Evolutionary conservation across 2,113 vertebrate genomes (phyloP), one percentile per base, ranked within the genome.

Genomic region (Labeo rohita): DNA sequence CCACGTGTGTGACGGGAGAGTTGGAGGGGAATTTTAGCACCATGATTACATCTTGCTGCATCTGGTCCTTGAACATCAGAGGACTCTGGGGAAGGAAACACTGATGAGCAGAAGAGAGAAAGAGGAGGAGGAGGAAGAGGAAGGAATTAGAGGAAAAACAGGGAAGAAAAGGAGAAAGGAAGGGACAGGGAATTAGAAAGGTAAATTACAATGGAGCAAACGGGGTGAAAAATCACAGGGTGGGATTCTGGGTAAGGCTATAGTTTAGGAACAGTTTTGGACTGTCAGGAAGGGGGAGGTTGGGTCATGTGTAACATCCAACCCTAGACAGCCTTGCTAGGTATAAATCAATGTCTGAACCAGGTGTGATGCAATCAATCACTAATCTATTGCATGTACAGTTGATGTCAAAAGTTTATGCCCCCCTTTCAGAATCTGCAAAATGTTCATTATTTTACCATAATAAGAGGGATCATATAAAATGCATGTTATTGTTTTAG

Each of bases 51-150:
- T 99, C 98, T 94, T 99, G 98, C 94, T 99, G 98, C 98, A 99
- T 99, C 95, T 99, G 98, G 94, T 99, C 98, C 96, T 99, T 99
- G 95, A 99, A 99, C 98, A 99, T 99, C 96, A 99, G 97, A 16
- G 98, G 98, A 91, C 98, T 99, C 98, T 99, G 98, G 91, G 98
- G 98, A 96, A 99, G 98, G 97, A 99, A 99, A 98, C 98, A 99
- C 98, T 99, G 96, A 96, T 97, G 95, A 97, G 95, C 93, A 97
- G 95, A 95, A 94, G 90, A 65, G 59, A 73, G 73, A 23, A n/a
- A 68, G 34, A 75, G 21, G 12, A 78, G 74, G 45, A 68, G 66
- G 54, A 68, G 45, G 43, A 59, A 39, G 45, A 21, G 59, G 18
- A 9, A 15, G 23, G n/a, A 12, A 12, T 23, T 11, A 61, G 36